Conservation (phyloP, 2,797 vertebrate species). For the Chromis chromis region DNA sequence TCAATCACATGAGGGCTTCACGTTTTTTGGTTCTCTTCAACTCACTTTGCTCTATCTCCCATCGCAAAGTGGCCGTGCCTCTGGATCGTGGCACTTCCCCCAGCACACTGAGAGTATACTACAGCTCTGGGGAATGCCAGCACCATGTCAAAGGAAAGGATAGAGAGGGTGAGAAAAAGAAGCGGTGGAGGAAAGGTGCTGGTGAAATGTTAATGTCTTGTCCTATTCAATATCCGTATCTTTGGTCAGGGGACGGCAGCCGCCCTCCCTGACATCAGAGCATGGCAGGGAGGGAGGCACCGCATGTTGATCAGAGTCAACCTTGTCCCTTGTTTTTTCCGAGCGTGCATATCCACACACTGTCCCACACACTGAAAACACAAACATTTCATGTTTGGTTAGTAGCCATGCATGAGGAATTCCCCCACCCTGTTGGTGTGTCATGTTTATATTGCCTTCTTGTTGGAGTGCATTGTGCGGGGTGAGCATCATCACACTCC, state of each 20-base stretch:
- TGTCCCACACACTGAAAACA: constrained; percentile 68
- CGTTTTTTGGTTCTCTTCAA: constrained; percentile 36
- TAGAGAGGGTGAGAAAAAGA: constrained; percentile 50
- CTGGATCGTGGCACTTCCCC: constrained; percentile 49
- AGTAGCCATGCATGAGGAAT: constrained; percentile 69
- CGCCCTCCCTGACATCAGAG: constrained; percentile 33
- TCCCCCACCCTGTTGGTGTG: constrained; percentile 54
- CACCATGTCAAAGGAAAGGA: constrained; percentile 39
- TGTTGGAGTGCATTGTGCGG: constrained; percentile 46
- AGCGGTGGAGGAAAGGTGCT: constrained; percentile 54
- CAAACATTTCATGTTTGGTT: constrained; percentile 82
- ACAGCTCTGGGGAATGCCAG: constrained; percentile 53
- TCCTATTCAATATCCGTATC: constrained; percentile 73
- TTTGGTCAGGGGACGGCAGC: constrained; percentile 53
- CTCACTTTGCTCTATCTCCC: constrained; percentile 45
- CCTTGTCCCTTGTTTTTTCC: constrained; percentile 55
- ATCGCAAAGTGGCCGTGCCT: constrained; percentile 39
- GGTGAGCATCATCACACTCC: constrained; percentile 44
- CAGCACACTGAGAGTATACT: constrained; percentile 50
- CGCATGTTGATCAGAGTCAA: constrained; percentile 53
- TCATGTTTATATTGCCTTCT: constrained; percentile 65
- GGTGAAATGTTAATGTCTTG: constrained; percentile 82
- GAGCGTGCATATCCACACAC: constrained; percentile 44
- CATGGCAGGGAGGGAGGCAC: constrained; percentile 49
- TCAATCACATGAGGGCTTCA: constrained; percentile 28